Evolutionary conservation across 2,888 invertebrate species (phyloP), one percentile per base, ranked within the genome.

Genomic region (Sepiola atlantica): DNA sequence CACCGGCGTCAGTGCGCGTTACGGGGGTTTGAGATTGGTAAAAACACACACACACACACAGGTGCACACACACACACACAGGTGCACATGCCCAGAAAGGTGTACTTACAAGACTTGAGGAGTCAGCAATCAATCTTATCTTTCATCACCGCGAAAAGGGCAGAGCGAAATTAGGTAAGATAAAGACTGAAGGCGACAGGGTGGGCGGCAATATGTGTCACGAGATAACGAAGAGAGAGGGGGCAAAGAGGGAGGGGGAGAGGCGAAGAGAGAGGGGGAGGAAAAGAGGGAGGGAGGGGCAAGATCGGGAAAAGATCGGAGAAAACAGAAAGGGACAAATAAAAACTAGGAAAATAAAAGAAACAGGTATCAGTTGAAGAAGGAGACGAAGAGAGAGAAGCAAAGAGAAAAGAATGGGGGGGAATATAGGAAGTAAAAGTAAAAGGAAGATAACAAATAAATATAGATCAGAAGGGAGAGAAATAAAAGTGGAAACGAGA

Each of bases 21-120:
- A 16, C 16, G n/a, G 77, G n/a, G n/a, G 32, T 16, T 77, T n/a
- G n/a, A n/a, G n/a, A n/a, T n/a, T n/a, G 2, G n/a, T 32, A n/a
- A n/a, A n/a, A n/a, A n/a, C 77, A 16, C 32, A 16, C 32, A n/a
- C 77, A 16, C 16, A 12, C 77, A 77, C n/a, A 77, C 77, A 77
- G 2, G n/a, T 32, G 77, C 77, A 16, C 32, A 16, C 32, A n/a
- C 77, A 16, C 16, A 12, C 77, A 77, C n/a, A 77, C 77, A 77
- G 77, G 77, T 77, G 77, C 77, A n/a, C n/a, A n/a, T 77, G 77
- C 77, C 77, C 77, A 77, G 77, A 77, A n/a, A 77, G 77, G n/a
- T 32, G 77, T 14, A 77, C n/a, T 45, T 45, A 24, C n/a, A 10
- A 32, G 32, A 77, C 77, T 77, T 77, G 77, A 77, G n/a, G 77